Evolutionary conservation across 35 echinoderm and acorn worm genomes (phyloP).

Genomic region (Apostichopus californicus): DNA sequence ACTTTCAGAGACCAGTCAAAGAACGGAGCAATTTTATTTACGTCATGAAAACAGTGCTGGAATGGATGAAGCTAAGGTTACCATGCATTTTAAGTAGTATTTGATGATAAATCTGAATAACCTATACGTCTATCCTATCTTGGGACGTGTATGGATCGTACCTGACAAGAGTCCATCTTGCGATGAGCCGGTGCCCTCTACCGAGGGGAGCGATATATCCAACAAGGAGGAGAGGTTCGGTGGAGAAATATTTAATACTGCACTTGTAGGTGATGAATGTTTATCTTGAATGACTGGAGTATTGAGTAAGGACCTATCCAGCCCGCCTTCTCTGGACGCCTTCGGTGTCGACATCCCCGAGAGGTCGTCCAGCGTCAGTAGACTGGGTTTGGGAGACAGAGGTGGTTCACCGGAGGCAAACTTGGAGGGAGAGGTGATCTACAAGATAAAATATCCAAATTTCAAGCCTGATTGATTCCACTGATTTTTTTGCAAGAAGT

Average conservation of each 20-base stretch:
- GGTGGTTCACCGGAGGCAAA: not conserved
- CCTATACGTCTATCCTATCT: no score
- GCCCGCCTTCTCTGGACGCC: not conserved
- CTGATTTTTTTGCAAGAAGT: no score
- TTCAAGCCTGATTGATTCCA: no score
- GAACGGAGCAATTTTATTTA: no score
- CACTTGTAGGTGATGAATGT: not conserved
- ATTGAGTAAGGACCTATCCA: slow-evolving; percentile 32
- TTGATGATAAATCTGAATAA: no score
- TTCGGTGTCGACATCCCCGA: slow-evolving; percentile 20
- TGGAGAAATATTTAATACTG: slow-evolving; percentile 66
- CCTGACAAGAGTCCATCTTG: slow-evolving; percentile 53
- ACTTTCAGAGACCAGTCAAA: no score
- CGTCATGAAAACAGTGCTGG: no score
- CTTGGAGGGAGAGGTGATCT: not conserved
- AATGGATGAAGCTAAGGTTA: no score
- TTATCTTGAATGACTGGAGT: slow-evolving; percentile 29
- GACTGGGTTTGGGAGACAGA: slow-evolving; percentile 1
- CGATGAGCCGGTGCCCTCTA: slow-evolving; percentile 56
- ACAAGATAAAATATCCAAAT: not conserved
- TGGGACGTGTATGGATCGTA: no score
- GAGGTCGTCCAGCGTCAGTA: not conserved
- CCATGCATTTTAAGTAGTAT: no score
- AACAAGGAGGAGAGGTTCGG: slow-evolving; percentile 86
- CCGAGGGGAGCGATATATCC: slow-evolving; percentile 80